phyloP scores from a whole-genome alignment of 2,888 invertebrate species.

The Drosophila tanythrix region DNA sequence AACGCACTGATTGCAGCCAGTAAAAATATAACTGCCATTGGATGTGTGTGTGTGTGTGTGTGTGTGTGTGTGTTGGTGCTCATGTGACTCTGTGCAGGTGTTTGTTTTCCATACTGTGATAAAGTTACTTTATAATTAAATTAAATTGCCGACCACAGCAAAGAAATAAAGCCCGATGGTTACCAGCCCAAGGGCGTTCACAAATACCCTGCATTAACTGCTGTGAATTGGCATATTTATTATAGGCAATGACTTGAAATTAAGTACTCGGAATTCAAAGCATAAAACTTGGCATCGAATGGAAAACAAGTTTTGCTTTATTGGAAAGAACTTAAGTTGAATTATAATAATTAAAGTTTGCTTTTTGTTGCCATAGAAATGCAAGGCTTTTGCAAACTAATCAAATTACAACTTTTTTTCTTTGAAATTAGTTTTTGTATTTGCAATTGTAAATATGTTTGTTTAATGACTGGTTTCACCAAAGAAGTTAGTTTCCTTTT shows the following conservation, averaged over 20 bases:
- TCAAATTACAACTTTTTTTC: not conserved
- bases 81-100: slow-evolving; percentile 50
- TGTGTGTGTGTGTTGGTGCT: slow-evolving; percentile 14
- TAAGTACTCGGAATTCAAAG: not conserved
- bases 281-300: not conserved
- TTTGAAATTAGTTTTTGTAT: not conserved
- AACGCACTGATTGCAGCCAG: slow-evolving; percentile 34
- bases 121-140: slow-evolving; percentile 75
- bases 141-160: slow-evolving; percentile 66
- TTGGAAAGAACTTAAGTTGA: not conserved
- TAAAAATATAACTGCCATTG: slow-evolving; percentile 11
- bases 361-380: not conserved
- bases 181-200: not conserved
- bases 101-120: slow-evolving; percentile 63
- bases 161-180: slow-evolving; percentile 20
- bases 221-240: not conserved
- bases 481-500: not conserved
- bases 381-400: not conserved
- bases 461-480: not conserved
- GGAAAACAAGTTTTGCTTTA: not conserved
- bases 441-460: not conserved
- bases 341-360: not conserved
- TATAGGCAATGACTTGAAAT: not conserved
- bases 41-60: slow-evolving; percentile 12
- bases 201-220: slow-evolving; percentile 1